Base-by-base conservation (phyloP, 2,888 invertebrate species). In the Coremacera marginata region DNA sequence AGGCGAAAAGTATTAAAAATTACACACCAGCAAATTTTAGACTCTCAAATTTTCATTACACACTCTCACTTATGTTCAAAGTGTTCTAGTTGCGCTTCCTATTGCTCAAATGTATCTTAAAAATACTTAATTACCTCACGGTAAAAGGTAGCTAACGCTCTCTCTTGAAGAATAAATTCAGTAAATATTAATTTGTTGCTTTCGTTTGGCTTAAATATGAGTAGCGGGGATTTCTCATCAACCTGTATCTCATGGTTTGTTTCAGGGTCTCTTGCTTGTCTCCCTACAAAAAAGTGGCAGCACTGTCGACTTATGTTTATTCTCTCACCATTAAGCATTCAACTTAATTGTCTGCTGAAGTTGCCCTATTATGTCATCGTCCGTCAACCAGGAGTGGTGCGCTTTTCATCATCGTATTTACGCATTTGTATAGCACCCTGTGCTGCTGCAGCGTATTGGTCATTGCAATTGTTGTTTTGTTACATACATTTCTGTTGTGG, bases 341-440 rank as follows among this genome's bases (percentile, higher is more conserved):
- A 44, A 44, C 44, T 44, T 44, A 44, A 44, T 44, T 11, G 44
- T 44, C 57, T 60, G 22, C 57, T 27, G 11, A 22, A 22, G 44
- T 44, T 60, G 22, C 22, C 25, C 19, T 27, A 63, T 63, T 63
- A 63, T 63, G 16, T 49, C 68, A 68, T 27, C 68, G 68, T 25
- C 14, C 44, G 49, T 67, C 67, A 44, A 9, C 49, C 49, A 22
- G 25, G 19, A 67, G 51, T 49, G 51, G 9, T 4, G 11, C 27
- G 1, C 60, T 60, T 27, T 8, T 11, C 14, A 44, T 44, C 44
- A 44, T 60, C 16, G 11, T 60, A 4, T 34, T 5, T 51, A 5
- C 51, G 16, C 51, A 25, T 49, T 22, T 27, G 51, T 16, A 27
- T 14, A 27, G 22, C 68, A 65, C 51, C 51, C 68, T 67, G 49